Percentiles rank a stretch among this genome's conserved stretches.
These are phyloP conservation scores for Cyanoliseus patagonus DNA, from an alignment of 2,113 vertebrate genomes.

Conservation along the genomic window DNA sequence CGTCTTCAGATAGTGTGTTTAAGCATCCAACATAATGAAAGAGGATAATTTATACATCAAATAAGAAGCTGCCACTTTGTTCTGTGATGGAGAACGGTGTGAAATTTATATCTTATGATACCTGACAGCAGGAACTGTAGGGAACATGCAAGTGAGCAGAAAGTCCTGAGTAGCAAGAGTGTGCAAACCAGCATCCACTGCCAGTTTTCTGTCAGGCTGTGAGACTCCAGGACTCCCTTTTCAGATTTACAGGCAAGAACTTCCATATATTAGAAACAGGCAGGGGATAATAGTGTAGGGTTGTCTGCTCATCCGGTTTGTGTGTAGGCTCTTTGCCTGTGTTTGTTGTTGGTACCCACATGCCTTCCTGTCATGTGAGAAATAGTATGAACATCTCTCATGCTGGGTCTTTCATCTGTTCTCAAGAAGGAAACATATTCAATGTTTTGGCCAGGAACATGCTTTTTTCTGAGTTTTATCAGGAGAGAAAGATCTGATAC, in stretches of 20 bases:
- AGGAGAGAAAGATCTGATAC: not conserved
- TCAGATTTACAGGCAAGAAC: not conserved
- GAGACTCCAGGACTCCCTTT: not conserved
- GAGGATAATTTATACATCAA: slow-evolving; percentile 16
- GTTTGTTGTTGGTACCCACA: not conserved
- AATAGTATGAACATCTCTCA: not conserved
- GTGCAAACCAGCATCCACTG: not conserved
- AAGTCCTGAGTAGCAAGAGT: not conserved
- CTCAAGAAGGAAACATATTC: not conserved
- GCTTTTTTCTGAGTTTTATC: not conserved
- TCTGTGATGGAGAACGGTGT: not conserved
- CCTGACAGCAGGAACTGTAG: not conserved
- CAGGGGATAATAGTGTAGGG: not conserved
- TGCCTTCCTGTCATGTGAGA: not conserved
- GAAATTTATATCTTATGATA: not conserved
- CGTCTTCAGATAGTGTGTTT: not conserved
- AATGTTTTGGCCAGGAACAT: not conserved
- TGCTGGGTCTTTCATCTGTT: not conserved
- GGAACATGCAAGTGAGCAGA: not conserved
- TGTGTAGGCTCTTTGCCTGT: not conserved
- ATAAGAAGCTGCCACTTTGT: not conserved
- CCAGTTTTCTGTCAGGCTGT: not conserved
- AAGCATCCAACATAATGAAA: not conserved
- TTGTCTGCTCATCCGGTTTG: not conserved
- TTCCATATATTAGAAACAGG: not conserved